Base-by-base conservation (phyloP, 2,797 vertebrate genomes). In the Epinephelus awoara region DNA sequence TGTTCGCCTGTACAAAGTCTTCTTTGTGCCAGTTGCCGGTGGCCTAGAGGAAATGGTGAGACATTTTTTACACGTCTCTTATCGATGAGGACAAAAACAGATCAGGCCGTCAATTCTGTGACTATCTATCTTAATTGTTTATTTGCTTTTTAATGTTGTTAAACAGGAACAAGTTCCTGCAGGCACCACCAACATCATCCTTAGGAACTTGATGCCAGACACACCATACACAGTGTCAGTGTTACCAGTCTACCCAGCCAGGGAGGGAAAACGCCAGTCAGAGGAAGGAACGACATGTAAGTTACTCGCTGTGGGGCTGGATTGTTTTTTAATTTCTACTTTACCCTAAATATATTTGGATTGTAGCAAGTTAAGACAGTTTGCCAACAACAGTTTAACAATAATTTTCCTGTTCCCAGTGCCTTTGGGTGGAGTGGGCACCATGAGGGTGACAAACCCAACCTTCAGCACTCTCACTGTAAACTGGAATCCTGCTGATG, bases 391-490 rank as follows among this genome's bases (percentile, higher is more conserved):
- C 25, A 15, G 17, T 13, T 42, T 54, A 27, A 21, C 0, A 2
- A 14, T 34, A 0, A 0, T 14, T 4, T 3, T 25, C 17, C 25
- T 0, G 3, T 21, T 49, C 10, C 1, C 55, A 99, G 98, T 97
- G 87, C 97, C 98, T 86, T 88, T 98, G 76, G 95, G 97, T 21
- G 98, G 97, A 64, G 96, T 98, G 50, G 94, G 91, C 61, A 96
- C 96, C 64, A 94, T 99, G 77, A 94, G 82, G 82, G 96, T 99
- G 67, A 96, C 93, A 6, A 95, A 96, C 68, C 96, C 97, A 15
- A 98, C 97, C 77, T 97, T 98, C 88, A 98, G 97, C 38, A 97
- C 97, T 4, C 97, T 99, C 58, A 97, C 96, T 1, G 98, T 98
- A 0, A 91, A 85, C 68, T 99, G 98, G 98, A 95, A 97, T 18